These are phyloP conservation scores for Conchocele bisecta DNA, from an alignment of 2,888 invertebrate species.

Conservation along the genomic window DNA sequence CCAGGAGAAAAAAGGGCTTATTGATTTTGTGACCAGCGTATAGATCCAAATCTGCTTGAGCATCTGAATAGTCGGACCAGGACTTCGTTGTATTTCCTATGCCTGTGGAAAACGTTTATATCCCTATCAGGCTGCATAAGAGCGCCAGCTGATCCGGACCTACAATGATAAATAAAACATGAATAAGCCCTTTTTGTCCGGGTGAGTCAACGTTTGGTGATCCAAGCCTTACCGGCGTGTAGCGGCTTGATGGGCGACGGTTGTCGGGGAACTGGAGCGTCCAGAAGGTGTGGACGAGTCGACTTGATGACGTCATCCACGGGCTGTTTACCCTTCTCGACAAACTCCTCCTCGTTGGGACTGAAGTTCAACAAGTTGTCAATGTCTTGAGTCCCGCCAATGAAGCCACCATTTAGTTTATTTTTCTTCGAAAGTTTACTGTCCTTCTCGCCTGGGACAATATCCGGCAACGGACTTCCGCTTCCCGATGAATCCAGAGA, in stretches of 20 bases:
- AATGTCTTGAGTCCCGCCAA: conserved; percentile 59
- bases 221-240: conserved; percentile 58
- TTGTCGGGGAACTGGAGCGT: conserved; percentile 63
- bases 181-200: no score
- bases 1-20: no score
- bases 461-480: conserved; percentile 66
- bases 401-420: conserved; percentile 49
- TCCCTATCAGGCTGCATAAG: no score
- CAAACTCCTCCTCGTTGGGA: conserved; percentile 71
- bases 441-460: conserved; percentile 61
- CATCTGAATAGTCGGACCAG: no score
- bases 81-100: no score
- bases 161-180: no score
- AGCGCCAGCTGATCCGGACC: no score
- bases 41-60: no score
- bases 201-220: no score
- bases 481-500: conserved; percentile 58
- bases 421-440: conserved; percentile 48
- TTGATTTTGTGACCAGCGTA: no score
- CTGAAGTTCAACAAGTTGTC: conserved; percentile 75
- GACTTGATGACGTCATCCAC: conserved; percentile 34
- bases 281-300: conserved; percentile 59
- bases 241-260: conserved; percentile 65
- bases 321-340: conserved; percentile 56
- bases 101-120: no score